Base-by-base conservation (phyloP, 2,797 vertebrate genomes). In the Arnoldichthys spilopterus region DNA sequence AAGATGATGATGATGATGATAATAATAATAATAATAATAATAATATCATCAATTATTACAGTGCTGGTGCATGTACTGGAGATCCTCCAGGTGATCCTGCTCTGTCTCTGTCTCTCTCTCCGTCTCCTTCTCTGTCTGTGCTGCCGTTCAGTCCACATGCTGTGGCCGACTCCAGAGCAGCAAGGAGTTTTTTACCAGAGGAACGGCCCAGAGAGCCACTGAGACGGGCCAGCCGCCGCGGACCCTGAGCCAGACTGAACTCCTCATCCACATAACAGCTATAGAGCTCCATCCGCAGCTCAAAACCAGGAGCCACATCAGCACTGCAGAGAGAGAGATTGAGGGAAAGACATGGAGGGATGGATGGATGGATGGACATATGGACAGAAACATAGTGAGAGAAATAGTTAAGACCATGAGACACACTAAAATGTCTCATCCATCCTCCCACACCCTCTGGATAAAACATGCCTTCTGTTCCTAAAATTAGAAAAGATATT, bases 251-350 rank as follows among this genome's bases (percentile, higher is more conserved):
- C 1, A 86, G 80, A 0, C 86, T 89, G 7, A 90, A 88, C 0
- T 94, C 94, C 56, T 95, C 95, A 0, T 91, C 90, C 53, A 89
- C 76, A 20, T 89, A 91, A 20, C 93, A 94, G 70, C 95, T 96
- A 83, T 95, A 97, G 12, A 97, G 90, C 87, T 96, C 95, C 30
- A 96, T 87, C 0, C 91, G 91, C 66, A 97, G 89, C 85, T 93
- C 92, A 4, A 97, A 97, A 28, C 87, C 92, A 0, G 95, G 95
- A 12, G 89, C 88, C 0, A 91, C 94, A 4, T 94, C 92, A 0
- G 81, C 78, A 86, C 96, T 97, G 83, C 12, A 30, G 12, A 63
- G 30, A 18, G 22, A 22, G 18, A 56, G 18, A 79, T n/a, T n/a
- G 22, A 11, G n/a, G 64, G 22, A 26, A 8, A 28, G 11, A 58